Evolutionary conservation across 2,888 invertebrate genomes (phyloP), one percentile per base, ranked within the genome.

Genomic region (Nebria salina): DNA sequence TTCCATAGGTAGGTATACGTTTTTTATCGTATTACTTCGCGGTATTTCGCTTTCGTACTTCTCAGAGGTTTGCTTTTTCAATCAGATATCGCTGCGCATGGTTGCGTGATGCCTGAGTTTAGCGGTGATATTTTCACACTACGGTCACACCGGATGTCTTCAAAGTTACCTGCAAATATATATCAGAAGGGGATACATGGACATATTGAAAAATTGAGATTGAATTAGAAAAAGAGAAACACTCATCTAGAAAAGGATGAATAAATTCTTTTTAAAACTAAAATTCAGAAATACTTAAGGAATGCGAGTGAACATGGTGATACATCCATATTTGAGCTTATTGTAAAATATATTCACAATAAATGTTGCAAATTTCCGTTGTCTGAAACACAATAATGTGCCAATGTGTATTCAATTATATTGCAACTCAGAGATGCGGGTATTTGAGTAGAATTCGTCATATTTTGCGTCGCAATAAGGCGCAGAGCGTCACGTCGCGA

Each of bases 11-110:
- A 34, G 34, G 34, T 4, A 34, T 34, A 34, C 77, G 72, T 64
- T 77, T 77, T 64, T 77, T 77, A 77, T 77, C 77, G 77, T 72
- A 77, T 72, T 77, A 77, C 77, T 72, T 77, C 20, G 72, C 65
- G 76, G 25, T 26, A 26, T 70, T 25, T 70, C 70, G 41, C 66
- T 76, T 70, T 43, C 25, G 41, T 76, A 68, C 76, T 73, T 41
- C 73, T 42, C 54, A 65, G 74, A 54, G 13, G 54, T 54, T 13
- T 54, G 66, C 70, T 70, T 70, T 77, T 77, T 72, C 77, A 77
- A 77, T 77, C 77, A 77, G 77, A 77, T 77, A 77, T 43, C 77
- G 41, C 25, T 26, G 26, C 34, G 15, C 20, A n/a, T 34, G 70
- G 77, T 77, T 70, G 25, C 77, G 70, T 25, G 77, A 15, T 42